These are phyloP conservation scores for Leptinotarsa haldemani DNA, from an alignment of 2,888 invertebrate species.

Conservation along the genomic window DNA sequence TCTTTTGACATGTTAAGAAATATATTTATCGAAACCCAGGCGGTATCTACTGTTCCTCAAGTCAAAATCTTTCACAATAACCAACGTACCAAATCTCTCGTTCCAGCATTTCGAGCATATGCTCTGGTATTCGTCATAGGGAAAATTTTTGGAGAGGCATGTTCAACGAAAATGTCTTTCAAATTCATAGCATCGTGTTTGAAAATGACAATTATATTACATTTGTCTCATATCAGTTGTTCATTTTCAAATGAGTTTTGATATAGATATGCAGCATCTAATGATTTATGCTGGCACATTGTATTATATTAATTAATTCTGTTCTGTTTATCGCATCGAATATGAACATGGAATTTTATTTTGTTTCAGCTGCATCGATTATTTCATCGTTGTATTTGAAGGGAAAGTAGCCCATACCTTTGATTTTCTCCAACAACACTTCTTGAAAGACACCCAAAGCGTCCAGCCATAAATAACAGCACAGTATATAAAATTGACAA, in stretches of 20 bases:
- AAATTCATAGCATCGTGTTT: too few relatives aligned
- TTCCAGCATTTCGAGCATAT: too few relatives aligned
- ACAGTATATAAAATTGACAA: too few relatives aligned
- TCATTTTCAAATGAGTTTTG: constrained; percentile 23
- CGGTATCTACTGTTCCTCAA: too few relatives aligned
- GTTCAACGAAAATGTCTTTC: too few relatives aligned
- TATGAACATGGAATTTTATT: constrained; percentile 20
- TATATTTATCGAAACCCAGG: too few relatives aligned
- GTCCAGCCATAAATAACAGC: too few relatives aligned
- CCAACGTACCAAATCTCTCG: too few relatives aligned
- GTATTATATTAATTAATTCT: constrained; percentile 8
- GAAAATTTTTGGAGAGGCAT: too few relatives aligned
- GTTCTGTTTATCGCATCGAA: not conserved
- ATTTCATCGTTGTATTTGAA: constrained; percentile 30
- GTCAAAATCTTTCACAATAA: too few relatives aligned
- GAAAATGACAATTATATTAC: not conserved
- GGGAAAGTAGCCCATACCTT: constrained; percentile 32
- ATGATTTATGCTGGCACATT: constrained; percentile 13
- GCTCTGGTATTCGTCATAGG: too few relatives aligned
- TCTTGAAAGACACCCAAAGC: not conserved
- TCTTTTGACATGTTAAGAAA: too few relatives aligned
- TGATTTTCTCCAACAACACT: constrained; percentile 26
- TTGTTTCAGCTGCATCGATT: constrained; percentile 17
- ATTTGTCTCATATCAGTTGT: constrained; percentile 26
- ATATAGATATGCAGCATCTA: constrained; percentile 22